These are phyloP conservation scores for Amblyopsis rosae DNA, from an alignment of 2,113 vertebrate species.

Conservation along the genomic window DNA sequence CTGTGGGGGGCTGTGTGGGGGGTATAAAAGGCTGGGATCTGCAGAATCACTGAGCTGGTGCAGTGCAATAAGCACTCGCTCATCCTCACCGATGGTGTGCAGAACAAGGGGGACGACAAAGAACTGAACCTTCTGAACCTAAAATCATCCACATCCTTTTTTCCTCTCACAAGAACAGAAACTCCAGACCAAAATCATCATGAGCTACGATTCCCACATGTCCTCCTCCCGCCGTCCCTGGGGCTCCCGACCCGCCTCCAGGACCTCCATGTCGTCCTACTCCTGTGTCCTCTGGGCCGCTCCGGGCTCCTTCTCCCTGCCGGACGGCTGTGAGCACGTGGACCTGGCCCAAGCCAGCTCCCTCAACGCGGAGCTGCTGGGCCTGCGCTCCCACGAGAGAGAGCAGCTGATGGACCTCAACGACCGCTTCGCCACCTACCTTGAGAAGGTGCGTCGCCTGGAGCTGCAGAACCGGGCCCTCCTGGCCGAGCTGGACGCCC, in stretches of 20 bases:
- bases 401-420: conserved; percentile 82
- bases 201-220: conserved; percentile 74
- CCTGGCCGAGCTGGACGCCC: conserved; percentile 71
- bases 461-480: conserved; percentile 81
- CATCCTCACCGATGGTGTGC: conserved; percentile 78
- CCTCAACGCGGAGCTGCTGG: conserved; percentile 78
- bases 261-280: conserved; percentile 58
- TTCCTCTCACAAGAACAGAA: conserved; percentile 40
- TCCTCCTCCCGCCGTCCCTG: conserved; percentile 67
- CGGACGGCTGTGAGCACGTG: conserved; percentile 52
- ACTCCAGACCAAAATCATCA: conserved; percentile 63
- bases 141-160: conserved; percentile 64
- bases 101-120: conserved; percentile 84
- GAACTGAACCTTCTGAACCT: conserved; percentile 51
- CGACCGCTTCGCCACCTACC: conserved; percentile 83
- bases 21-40: conserved; percentile 76
- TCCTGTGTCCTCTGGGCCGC: conserved; percentile 54
- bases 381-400: conserved; percentile 76
- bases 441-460: conserved; percentile 80
- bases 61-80: conserved; percentile 75
- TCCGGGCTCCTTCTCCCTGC: conserved; percentile 43
- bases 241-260: conserved; percentile 61
- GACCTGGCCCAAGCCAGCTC: conserved; percentile 74
- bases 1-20: too few relatives aligned
- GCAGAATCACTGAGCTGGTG: conserved; percentile 82